These are phyloP conservation scores for Chondrilla cf. caribensis DNA, from an alignment of 37 sponge, comb jelly and placozoan genomes.

Conservation along the genomic window DNA sequence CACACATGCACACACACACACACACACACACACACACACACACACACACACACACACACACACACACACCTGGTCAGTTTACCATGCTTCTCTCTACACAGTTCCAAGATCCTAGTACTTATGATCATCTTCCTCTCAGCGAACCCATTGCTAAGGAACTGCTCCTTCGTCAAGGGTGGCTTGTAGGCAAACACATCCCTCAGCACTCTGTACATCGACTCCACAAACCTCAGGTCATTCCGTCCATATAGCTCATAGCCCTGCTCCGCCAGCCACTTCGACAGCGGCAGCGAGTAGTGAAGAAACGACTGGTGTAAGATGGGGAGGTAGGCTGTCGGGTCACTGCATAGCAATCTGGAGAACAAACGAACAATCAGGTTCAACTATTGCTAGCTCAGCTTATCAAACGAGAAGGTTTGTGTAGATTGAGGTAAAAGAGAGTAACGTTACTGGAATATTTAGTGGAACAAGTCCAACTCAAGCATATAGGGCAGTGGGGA, in stretches of 20 bases:
- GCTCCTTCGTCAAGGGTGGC: conserved; percentile 67
- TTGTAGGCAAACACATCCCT: conserved; percentile 70
- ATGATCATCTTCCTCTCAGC: conserved; percentile 80
- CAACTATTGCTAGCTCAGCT: no score
- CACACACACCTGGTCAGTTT: conserved; percentile 37
- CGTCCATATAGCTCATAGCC: conserved; percentile 73
- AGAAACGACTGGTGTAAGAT: conserved; percentile 63
- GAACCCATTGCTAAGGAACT: conserved; percentile 73
- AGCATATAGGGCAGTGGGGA: no score
- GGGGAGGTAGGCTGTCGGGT: conserved; percentile 60
- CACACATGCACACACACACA: neutral
- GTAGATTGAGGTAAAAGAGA: no score
- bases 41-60: conserved; percentile 1
- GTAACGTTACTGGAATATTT: no score
- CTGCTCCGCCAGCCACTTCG: conserved; percentile 48
- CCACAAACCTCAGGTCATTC: conserved; percentile 75
- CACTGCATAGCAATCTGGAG: conserved; percentile 44
- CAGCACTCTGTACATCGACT: conserved; percentile 58
- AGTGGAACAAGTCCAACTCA: no score
- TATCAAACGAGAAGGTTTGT: no score
- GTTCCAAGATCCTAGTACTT: conserved; percentile 38
- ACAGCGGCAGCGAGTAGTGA: conserved; percentile 70
- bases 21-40: neutral
- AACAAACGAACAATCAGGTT: no score
- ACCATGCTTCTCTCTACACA: conserved; percentile 57